phyloP scores from a whole-genome alignment of 2,797 vertebrate genomes.

The Sebastiscus tertius region DNA sequence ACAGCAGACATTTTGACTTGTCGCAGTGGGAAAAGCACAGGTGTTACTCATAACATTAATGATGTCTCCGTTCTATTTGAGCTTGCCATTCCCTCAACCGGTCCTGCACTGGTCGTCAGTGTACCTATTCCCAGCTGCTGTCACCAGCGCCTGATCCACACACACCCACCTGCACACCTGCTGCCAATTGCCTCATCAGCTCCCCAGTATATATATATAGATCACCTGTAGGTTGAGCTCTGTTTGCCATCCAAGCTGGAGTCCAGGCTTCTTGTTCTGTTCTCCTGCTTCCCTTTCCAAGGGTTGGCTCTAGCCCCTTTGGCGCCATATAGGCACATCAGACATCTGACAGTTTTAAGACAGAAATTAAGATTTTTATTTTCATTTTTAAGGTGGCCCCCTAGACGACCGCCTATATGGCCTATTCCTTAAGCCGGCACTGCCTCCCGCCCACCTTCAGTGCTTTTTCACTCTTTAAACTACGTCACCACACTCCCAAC shows the following conservation, averaged over 20 bases:
- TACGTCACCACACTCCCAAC: too few relatives aligned
- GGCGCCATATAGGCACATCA: too few relatives aligned
- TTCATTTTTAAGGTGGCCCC: too few relatives aligned
- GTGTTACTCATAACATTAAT: conserved; percentile 12
- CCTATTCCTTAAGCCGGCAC: too few relatives aligned
- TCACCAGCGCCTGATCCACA: not conserved
- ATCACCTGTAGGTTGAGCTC: not conserved
- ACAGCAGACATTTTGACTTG: not conserved
- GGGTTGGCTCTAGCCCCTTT: too few relatives aligned
- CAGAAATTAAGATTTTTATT: too few relatives aligned
- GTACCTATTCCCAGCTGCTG: not conserved
- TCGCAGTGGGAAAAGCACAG: not conserved
- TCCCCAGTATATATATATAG: not conserved
- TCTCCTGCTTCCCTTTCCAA: too few relatives aligned
- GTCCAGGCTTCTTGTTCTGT: too few relatives aligned
- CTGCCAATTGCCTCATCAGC: not conserved
- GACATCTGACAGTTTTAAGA: too few relatives aligned
- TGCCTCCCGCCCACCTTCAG: too few relatives aligned
- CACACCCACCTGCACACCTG: not conserved
- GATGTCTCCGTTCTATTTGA: not conserved
- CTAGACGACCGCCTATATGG: too few relatives aligned
- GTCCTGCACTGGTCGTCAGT: not conserved
- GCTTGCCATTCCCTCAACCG: not conserved
- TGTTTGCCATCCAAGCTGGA: not conserved
- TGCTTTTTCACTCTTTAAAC: too few relatives aligned